Percentiles rank a stretch among this genome's conserved stretches.
Conservation (phyloP, 2,888 invertebrate species). For the Parnassius mnemosyne region DNA sequence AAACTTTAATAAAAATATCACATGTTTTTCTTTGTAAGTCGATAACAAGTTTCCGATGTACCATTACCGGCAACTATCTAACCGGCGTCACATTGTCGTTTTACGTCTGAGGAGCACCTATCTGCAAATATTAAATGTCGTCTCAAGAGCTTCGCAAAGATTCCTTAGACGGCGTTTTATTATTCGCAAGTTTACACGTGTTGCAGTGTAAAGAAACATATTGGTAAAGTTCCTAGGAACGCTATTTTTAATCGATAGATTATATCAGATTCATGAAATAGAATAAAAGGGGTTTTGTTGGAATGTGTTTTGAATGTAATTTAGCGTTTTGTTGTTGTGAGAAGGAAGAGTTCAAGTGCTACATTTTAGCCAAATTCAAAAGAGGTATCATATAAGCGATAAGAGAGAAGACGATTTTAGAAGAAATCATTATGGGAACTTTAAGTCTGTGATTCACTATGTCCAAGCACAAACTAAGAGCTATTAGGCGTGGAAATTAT, state of each 20-base stretch:
- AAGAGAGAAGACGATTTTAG: too few species aligned
- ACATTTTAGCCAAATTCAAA: too few species aligned
- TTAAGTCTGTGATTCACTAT: too few species aligned
- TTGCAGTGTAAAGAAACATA: constrained; percentile 5
- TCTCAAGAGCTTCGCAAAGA: constrained; percentile 57
- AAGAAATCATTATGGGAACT: too few species aligned
- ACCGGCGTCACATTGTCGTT: constrained; percentile 24
- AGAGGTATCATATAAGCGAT: too few species aligned
- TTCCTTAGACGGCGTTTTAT: constrained; percentile 33
- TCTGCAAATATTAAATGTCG: constrained; percentile 59
- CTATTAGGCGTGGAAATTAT: too few species aligned
- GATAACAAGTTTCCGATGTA: constrained; percentile 20
- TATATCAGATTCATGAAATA: too few species aligned
- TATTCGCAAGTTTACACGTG: constrained; percentile 12
- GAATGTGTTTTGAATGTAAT: too few species aligned
- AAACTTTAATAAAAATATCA: neutral
- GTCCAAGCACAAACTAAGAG: too few species aligned
- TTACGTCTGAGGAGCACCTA: constrained; percentile 30
- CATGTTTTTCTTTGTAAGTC: constrained; percentile 19
- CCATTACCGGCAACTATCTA: constrained; percentile 22
- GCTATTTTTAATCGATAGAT: constrained; percentile 20
- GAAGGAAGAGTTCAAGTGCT: too few species aligned
- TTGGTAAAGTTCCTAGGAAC: constrained; percentile 1
- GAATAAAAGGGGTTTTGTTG: too few species aligned
- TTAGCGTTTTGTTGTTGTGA: too few species aligned